A percentile compares a stretch with the other conserved stretches of the same genome.
Conservation (phyloP, 2,888 invertebrate genomes). For the Poecilus cupreus region DNA sequence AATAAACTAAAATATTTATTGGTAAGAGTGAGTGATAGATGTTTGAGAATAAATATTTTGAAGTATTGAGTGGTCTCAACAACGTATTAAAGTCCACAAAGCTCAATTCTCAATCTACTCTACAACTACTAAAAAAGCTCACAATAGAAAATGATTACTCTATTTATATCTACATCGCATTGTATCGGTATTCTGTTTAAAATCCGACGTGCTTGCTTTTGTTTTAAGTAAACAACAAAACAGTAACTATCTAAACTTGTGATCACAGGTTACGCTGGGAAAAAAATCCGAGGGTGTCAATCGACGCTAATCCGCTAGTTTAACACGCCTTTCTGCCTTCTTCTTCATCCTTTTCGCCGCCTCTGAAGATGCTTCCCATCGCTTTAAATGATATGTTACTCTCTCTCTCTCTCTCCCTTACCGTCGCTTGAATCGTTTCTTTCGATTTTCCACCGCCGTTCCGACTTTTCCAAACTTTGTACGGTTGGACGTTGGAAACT, state of each 20-base stretch:
- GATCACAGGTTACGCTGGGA: slow-evolving; percentile 59
- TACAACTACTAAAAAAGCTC: slow-evolving; percentile 43
- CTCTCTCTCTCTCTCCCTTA: slow-evolving; percentile 12
- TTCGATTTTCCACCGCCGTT: neutral
- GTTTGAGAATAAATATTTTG: neutral
- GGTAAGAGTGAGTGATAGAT: neutral
- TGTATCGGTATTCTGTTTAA: slow-evolving; percentile 41
- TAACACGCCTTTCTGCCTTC: neutral
- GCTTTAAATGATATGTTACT: slow-evolving; percentile 54
- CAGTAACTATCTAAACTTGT: slow-evolving; percentile 55
- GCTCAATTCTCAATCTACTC: slow-evolving; percentile 1
- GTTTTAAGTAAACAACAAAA: slow-evolving; percentile 42
- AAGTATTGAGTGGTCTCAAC: slow-evolving; percentile 7
- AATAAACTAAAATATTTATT: no score
- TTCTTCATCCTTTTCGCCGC: slow-evolving; percentile 7
- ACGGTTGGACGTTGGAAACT: no score
- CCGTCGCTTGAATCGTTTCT: neutral
- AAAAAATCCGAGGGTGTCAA: slow-evolving; percentile 56
- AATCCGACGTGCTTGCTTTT: slow-evolving; percentile 56
- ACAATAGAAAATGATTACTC: slow-evolving; percentile 31
- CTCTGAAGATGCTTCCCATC: slow-evolving; percentile 42
- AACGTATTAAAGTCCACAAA: neutral
- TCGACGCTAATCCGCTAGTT: slow-evolving; percentile 17
- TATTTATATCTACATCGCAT: slow-evolving; percentile 5
- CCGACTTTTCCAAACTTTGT: neutral